Base-by-base conservation (phyloP, 2,797 vertebrate species). In the Amphiprion clarkii region DNA sequence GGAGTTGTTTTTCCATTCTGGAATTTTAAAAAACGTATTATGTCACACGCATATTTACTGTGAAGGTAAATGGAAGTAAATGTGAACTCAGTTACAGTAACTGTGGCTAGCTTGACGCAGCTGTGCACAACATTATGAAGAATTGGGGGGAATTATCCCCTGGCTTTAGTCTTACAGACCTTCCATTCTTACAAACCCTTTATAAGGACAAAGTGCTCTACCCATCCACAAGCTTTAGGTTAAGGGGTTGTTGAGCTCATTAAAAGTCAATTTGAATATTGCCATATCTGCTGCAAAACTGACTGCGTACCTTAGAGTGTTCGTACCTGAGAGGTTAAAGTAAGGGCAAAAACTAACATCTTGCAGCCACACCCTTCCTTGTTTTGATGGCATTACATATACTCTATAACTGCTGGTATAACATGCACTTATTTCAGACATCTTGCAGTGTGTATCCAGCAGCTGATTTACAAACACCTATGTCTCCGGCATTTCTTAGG, bases 291-390 rank as follows among this genome's bases (percentile, higher is more conserved):
- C 62, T 49, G n/a, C 39, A 40, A 12, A 67, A 19, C 44, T 19
- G 17, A 46, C 7, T 39, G 5, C 1, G 0, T 4, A 16, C 7
- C 10, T 31, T 1, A 21, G 13, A 19, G n/a, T 19, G 67, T 17
- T 13, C 62, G 21, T 0, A 64, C 74, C 82, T 85, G 48, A 33
- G 0, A 85, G 61, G 0, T 9, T 3, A 0, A 39, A 31, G 0
- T 65, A 48, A 77, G 82, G 82, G 69, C 66, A 46, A 7, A 16
- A 16, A 14, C 1, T 46, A 16, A 10, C 19, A 33, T 14, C 8
- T 65, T 55, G 81, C 79, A 71, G 87, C 89, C 93, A 89, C 94
- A 88, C 93, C 94, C 93, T 92, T 81, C 40, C 55, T 57, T 17
- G 16, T 17, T 36, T 57, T 77, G 76, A 79, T 91, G 86, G 91